Conservation (phyloP, 2,888 invertebrate species). For the Sarcophaga subvicina region DNA sequence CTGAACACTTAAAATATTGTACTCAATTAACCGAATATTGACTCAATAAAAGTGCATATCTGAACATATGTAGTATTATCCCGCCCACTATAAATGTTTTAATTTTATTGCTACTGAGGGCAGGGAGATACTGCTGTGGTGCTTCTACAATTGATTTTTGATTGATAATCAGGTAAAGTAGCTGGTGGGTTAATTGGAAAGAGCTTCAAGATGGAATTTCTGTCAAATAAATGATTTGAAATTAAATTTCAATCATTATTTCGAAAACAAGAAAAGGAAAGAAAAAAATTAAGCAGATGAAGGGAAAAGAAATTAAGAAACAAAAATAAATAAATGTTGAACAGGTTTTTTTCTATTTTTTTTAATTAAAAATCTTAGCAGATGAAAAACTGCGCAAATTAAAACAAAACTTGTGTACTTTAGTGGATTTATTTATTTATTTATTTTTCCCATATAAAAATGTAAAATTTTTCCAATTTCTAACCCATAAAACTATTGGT, state of each 20-base stretch:
- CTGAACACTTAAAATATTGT: too few species aligned
- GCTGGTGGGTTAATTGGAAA: too few species aligned
- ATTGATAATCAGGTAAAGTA: slow-evolving; percentile 41
- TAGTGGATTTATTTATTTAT: background rate
- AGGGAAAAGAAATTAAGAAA: too few species aligned
- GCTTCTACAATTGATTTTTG: slow-evolving; percentile 13
- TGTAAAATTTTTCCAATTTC: background rate
- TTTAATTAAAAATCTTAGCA: background rate
- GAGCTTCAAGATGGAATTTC: too few species aligned
- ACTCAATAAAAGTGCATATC: too few species aligned
- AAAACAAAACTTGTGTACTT: background rate
- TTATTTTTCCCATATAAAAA: background rate
- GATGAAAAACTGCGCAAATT: slow-evolving; percentile 30
- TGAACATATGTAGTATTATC: too few species aligned
- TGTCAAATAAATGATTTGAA: slow-evolving; percentile 24
- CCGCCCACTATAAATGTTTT: background rate
- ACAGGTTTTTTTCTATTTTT: too few species aligned
- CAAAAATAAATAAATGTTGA: background rate
- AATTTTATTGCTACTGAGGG: background rate
- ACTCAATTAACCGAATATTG: too few species aligned
- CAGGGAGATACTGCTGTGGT: background rate
- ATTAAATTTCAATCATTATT: slow-evolving; percentile 17
- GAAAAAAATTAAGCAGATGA: background rate
- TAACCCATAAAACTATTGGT: background rate
- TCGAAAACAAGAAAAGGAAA: background rate